Conservation (phyloP, 1,140 invertebrate genomes). For the Heliconius hermathena region DNA sequence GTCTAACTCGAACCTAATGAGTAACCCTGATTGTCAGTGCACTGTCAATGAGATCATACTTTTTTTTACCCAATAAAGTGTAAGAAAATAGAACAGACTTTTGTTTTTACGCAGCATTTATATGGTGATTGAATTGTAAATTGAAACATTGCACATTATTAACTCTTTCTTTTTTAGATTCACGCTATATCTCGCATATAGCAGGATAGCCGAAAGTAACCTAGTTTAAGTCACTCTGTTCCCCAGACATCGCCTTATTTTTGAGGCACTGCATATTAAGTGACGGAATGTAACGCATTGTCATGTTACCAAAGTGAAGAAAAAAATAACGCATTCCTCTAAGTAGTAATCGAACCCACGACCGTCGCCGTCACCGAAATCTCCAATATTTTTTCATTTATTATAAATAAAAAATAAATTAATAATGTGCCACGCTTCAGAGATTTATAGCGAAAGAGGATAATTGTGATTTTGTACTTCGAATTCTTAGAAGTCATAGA, state of each 20-base stretch:
- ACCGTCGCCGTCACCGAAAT: no score
- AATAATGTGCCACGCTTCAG: constrained; percentile 37
- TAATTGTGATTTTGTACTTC: constrained; percentile 44
- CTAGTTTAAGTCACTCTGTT: no score
- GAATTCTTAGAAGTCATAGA: constrained; percentile 35
- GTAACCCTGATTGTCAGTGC: constrained; percentile 73
- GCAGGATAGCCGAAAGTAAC: no score
- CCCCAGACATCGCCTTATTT: no score
- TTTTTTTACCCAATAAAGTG: constrained; percentile 56
- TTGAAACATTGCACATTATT: constrained; percentile 34
- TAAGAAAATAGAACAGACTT: constrained; percentile 54
- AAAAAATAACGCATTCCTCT: no score
- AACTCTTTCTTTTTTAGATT: neutral
- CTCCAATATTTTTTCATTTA: neutral
- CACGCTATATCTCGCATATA: no score
- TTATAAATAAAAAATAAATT: neutral
- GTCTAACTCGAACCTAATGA: constrained; percentile 35
- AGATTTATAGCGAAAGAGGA: constrained; percentile 20
- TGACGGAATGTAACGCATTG: no score
- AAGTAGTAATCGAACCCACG: no score
- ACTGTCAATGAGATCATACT: constrained; percentile 60
- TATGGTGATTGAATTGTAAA: constrained; percentile 34
- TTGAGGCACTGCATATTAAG: no score
- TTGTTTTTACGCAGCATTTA: constrained; percentile 38
- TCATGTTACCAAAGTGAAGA: no score